A percentile compares a stretch with the other conserved stretches of the same genome.
These are phyloP conservation scores for Morinoia aosen DNA, from an alignment of 2,888 invertebrate species.

Conservation along the genomic window DNA sequence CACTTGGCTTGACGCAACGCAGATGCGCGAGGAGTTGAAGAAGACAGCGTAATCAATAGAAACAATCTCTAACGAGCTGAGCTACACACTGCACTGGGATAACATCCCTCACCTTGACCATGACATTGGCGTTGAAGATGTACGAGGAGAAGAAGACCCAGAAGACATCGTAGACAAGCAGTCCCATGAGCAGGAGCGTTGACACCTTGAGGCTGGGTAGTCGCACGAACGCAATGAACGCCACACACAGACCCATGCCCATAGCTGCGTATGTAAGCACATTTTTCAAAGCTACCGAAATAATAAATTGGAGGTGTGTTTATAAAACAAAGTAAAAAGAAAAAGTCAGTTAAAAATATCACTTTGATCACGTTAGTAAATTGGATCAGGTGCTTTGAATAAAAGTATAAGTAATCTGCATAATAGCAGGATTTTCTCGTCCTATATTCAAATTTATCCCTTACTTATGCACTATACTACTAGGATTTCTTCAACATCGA, in stretches of 20 bases:
- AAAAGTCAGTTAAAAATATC: conserved; percentile 55
- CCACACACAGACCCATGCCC: conserved; percentile 98
- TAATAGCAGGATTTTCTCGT: too few species aligned
- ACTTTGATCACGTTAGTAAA: conserved; percentile 21
- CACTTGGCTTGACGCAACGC: too few species aligned
- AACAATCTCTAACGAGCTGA: neutral
- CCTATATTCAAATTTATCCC: neutral
- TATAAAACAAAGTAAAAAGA: conserved; percentile 36
- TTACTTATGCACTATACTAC: neutral
- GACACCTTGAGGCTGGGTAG: conserved; percentile 96
- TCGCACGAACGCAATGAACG: conserved; percentile 96
- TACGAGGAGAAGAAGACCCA: conserved; percentile 99
- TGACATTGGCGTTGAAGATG: conserved; percentile 98
- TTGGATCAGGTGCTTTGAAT: too few species aligned
- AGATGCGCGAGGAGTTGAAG: too few species aligned
- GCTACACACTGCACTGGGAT: neutral
- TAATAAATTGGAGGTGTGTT: too few species aligned
- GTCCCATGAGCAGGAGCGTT: conserved; percentile 91
- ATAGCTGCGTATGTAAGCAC: conserved; percentile 78
- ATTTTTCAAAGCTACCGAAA: too few species aligned
- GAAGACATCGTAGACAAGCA: conserved; percentile 96
- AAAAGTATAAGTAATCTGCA: too few species aligned
- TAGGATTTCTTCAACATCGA: too few species aligned
- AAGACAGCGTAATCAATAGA: neutral
- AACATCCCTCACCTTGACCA: conserved; percentile 84